Evolutionary conservation across 2,113 vertebrate genomes (phyloP).

Genomic region (Alosa alosa): DNA sequence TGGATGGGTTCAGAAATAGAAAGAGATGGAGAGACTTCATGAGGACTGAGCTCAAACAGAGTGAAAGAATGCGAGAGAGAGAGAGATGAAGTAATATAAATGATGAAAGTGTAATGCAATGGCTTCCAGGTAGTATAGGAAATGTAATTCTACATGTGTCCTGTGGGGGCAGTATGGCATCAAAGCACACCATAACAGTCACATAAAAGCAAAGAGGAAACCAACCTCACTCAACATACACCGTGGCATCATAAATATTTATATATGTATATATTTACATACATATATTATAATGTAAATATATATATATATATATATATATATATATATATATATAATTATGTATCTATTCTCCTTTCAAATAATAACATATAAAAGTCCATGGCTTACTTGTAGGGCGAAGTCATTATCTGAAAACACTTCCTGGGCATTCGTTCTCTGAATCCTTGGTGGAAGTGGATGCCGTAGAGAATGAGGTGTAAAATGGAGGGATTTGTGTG

Average conservation of each 20-base stretch:
- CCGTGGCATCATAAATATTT: too few relatives aligned
- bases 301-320: background rate
- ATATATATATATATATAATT: background rate
- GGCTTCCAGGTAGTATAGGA: background rate
- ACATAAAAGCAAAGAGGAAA: background rate
- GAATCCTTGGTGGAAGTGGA: background rate
- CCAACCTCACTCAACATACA: background rate
- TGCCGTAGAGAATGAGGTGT: background rate
- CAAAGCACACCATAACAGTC: background rate
- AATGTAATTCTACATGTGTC: slow-evolving; percentile 7
- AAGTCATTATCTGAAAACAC: background rate
- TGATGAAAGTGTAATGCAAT: background rate
- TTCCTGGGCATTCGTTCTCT: background rate
- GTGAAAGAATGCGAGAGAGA: background rate
- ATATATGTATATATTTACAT: too few relatives aligned
- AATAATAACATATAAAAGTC: background rate
- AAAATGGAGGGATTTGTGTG: background rate
- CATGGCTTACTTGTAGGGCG: background rate
- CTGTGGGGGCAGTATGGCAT: background rate
- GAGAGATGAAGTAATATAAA: background rate
- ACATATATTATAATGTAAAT: too few relatives aligned
- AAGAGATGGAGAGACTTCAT: background rate
- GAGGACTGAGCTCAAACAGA: background rate
- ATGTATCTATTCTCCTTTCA: background rate
- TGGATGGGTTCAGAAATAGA: background rate